Evolutionary conservation across 2,888 invertebrate genomes (phyloP).

Genomic region (Eutolmus rufibarbis): DNA sequence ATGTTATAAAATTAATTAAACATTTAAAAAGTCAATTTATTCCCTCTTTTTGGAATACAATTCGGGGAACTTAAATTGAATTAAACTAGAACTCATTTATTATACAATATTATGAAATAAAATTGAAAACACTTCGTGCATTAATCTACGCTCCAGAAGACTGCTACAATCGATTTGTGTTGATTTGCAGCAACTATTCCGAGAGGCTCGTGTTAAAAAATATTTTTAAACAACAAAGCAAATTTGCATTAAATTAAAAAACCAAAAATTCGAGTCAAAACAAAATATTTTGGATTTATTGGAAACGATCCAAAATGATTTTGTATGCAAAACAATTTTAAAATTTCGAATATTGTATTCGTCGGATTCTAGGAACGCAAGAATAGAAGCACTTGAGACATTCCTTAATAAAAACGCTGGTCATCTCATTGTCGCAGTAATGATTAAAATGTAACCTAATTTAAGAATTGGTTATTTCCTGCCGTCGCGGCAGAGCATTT

Average conservation of each 20-base stretch:
- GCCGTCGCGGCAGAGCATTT: neutral
- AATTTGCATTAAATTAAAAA: neutral
- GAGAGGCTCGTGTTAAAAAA: neutral
- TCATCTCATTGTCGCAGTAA: neutral
- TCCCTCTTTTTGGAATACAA: too few species aligned
- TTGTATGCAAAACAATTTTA: neutral
- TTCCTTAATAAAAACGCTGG: neutral
- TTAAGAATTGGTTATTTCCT: neutral
- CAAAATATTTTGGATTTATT: neutral
- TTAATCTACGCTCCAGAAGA: too few species aligned
- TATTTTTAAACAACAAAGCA: neutral
- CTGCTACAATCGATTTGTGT: too few species aligned
- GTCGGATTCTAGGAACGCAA: neutral
- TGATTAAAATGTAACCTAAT: neutral
- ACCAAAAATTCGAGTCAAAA: neutral
- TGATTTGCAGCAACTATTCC: neutral
- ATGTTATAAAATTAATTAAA: too few species aligned
- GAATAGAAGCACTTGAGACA: neutral
- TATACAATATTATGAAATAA: too few species aligned
- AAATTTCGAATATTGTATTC: neutral
- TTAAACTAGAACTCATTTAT: too few species aligned
- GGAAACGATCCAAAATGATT: neutral
- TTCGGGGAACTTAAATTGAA: too few species aligned
- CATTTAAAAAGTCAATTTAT: too few species aligned
- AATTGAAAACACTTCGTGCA: too few species aligned